phyloP scores from a whole-genome alignment of 2,113 vertebrate species.

The Muntiacus reevesi region DNA sequence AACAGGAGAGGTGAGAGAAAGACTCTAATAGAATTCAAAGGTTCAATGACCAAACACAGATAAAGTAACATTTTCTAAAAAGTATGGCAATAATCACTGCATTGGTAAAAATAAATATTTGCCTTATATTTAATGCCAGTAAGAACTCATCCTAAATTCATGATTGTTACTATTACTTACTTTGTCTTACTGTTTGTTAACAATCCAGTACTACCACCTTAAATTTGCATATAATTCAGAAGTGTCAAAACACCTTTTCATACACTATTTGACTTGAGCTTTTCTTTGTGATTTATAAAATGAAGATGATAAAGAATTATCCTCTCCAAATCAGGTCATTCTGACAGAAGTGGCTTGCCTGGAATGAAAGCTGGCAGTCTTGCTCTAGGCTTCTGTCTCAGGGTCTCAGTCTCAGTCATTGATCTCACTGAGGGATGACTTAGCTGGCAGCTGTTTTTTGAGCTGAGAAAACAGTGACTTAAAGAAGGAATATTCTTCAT shows the following conservation, averaged over 20 bases:
- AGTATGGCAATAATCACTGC: not conserved
- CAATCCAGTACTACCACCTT: not conserved
- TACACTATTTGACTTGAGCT: not conserved
- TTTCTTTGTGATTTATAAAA: constrained; percentile 6
- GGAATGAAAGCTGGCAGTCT: not conserved
- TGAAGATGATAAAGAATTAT: not conserved
- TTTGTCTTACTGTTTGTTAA: not conserved
- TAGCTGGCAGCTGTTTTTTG: not conserved
- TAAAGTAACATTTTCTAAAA: not conserved
- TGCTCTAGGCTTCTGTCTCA: not conserved
- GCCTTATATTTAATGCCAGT: not conserved
- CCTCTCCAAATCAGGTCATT: not conserved
- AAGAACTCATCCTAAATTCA: not conserved
- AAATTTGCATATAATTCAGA: not conserved
- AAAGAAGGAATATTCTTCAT: not conserved
- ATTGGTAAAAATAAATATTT: constrained; percentile 16
- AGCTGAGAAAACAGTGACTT: not conserved
- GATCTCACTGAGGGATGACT: not conserved
- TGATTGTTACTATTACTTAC: not conserved
- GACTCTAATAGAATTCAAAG: not conserved
- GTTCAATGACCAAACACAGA: not conserved
- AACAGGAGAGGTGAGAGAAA: not conserved
- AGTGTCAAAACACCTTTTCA: not conserved
- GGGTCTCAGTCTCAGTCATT: not conserved
- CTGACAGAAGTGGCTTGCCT: not conserved